Evolutionary conservation across 2,888 invertebrate genomes (phyloP), one percentile per base, ranked within the genome.

Genomic region (Byasa hedistus): DNA sequence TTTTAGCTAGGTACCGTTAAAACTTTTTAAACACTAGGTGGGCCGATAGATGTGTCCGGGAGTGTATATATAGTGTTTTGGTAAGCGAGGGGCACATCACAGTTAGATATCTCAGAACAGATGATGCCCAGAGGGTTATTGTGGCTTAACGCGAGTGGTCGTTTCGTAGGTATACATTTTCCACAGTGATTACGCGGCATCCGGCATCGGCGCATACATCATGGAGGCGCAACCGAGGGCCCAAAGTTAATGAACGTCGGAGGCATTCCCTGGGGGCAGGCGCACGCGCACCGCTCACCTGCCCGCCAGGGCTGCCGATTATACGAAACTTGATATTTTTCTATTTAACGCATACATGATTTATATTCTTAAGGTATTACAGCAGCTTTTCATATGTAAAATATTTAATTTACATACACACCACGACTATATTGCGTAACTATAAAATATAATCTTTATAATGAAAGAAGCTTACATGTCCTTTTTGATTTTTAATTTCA

Each of bases 201-300:
- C 83, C 84, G 86, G 87, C 84, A 81, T 82, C 83, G 83, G 80
- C 77, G 75, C 82, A 86, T 88, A 84, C 83, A 87, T 87, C 86
- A 87, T 85, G 80, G 79, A 76, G 78, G 78, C 79, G 80, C 80
- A 79, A 81, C 80, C 83, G 79, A 84, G 80, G 80, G 80, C 84
- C 84, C 78, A 88, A 87, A 88, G 80, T 87, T 89, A 89, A 90
- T 89, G 89, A 87, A 82, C 83, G 80, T 84, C 79, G 82, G 85
- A 86, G 87, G 87, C 86, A 86, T 84, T 83, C 83, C 83, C 85
- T 81, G 80, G 80, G 77, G 79, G 76, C 76, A 76, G 76, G 72
- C 74, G 77, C 79, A 73, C 71, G 73, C 76, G 75, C 76, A 66
- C 69, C 69, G 68, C 67, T 64, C 69, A 63, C 58, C 64, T 59